These are phyloP conservation scores for Eunapius fragilis DNA, from an alignment of 37 sponge, comb jelly and placozoan species.

Conservation along the genomic window DNA sequence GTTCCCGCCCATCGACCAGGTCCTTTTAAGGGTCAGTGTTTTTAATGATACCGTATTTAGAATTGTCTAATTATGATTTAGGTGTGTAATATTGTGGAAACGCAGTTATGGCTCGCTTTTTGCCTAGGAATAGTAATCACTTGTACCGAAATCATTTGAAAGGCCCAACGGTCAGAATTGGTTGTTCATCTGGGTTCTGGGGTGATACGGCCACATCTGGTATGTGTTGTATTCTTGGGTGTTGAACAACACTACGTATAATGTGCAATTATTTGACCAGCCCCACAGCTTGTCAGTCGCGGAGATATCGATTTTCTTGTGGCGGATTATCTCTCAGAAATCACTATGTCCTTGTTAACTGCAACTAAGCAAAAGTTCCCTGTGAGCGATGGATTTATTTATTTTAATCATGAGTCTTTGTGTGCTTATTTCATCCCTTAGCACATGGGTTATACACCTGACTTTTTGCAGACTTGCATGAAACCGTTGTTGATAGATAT, in stretches of 20 bases:
- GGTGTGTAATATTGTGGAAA: too few relatives aligned
- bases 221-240: not conserved
- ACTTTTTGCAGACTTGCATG: slow-evolving; percentile 66
- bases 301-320: slow-evolving; percentile 92
- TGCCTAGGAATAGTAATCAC: not conserved
- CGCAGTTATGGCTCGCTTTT: not conserved
- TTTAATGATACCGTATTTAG: too few relatives aligned
- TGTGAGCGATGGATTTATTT: slow-evolving; percentile 26
- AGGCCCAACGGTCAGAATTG: slow-evolving; percentile 75
- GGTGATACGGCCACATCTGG: slow-evolving; percentile 86
- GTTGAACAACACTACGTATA: not conserved
- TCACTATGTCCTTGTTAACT: slow-evolving; percentile 96
- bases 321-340: slow-evolving; percentile 95
- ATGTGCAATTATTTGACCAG: slow-evolving; percentile 1
- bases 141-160: not conserved
- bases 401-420: not conserved
- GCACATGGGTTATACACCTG: slow-evolving; percentile 80
- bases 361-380: slow-evolving; percentile 65
- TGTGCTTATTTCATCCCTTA: not conserved
- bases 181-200: slow-evolving; percentile 98
- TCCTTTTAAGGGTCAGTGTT: too few relatives aligned
- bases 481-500: slow-evolving; percentile 59
- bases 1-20: too few relatives aligned
- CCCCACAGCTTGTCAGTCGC: slow-evolving; percentile 83
- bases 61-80: too few relatives aligned